Evolutionary conservation across 2,113 vertebrate genomes (phyloP), one percentile per base, ranked within the genome.

Genomic region (Crocuta crocuta): DNA sequence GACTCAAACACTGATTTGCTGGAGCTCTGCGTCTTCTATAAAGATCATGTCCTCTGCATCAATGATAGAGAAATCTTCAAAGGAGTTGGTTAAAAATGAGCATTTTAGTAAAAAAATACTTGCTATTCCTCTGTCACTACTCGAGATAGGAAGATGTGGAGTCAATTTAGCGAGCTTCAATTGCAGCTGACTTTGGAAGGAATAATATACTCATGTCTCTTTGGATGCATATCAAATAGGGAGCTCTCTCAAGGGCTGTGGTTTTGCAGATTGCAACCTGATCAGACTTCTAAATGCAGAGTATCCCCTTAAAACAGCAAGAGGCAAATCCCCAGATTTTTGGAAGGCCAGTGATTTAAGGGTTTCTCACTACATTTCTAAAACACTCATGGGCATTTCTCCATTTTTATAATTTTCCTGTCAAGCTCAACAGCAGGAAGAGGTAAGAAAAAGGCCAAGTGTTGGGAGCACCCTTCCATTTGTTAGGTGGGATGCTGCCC

Each of bases 101-200:
- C 81, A 93, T 97, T 97, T 97, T 96, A 95, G 87, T 81, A 90
- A 95, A 78, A 78, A 91, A 91, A n/a, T 9, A 89, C 71, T 93
- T 96, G 92, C 90, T 92, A 10, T 89, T 50, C 13, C 63, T 28
- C 61, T 33, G 91, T 88, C 61, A 97, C 90, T 96, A 88, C 55
- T 79, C 1, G 33, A 81, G 84, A 94, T 74, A 85, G 88, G 92
- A 95, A 96, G 94, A 94, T 68, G 84, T 85, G 79, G 94, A 96
- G 96, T 97, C 97, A 95, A 97, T 98, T 98, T 97, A 35, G 68
- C 17, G 5, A 68, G 66, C 89, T 65, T 53, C 91, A 16, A 78
- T 76, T n/a, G 19, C 76, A 45, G 35, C 31, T 26, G 55, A 15
- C 79, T 93, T 91, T 19, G 79, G 92, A 96, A 94, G 78, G 0